Evolutionary conservation across 1,140 invertebrate genomes (phyloP), one percentile per base, ranked within the genome.

Genomic region (Conus ventricosus): DNA sequence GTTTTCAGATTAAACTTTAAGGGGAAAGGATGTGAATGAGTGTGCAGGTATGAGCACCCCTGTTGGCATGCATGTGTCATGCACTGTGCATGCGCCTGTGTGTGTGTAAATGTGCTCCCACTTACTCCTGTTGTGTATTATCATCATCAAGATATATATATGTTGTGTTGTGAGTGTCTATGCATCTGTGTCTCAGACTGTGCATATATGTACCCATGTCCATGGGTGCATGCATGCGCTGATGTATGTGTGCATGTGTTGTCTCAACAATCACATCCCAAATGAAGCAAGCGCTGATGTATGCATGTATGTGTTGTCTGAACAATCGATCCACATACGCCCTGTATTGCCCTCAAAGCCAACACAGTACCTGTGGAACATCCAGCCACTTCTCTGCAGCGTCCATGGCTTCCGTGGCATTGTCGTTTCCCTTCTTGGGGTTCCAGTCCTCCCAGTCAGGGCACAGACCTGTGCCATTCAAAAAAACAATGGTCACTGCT

Each of bases 361-460:
- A 60, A 7, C 13, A 71, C 67, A 71, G 67, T 84, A 97, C 97
- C 96, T 97, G 97, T 87, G 97, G 97, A 88, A 99, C 97, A 94
- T 97, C 97, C 5, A 99, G 96, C 97, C 97, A 98, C 95, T 99
- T 97, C 94, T 99, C 98, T 88, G 98, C 98, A 54, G 98, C 95
- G 90, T 97, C 97, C 98, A 99, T 98, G 10, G 98, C 98, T 95
- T 98, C 98, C 13, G 97, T 97, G 4, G 98, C 98, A 96, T 99
- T 99, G 93, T 97, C 96, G 7, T 98, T 95, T 17, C 97, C 97
- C 95, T 98, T 97, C 90, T 97, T 97, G n/a, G 97, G 97, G 95
- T 97, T 97, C 98, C 98, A 99, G 92, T 97, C 96, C 89, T 96
- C 96, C 98, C 98, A 99, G 93, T 99, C 98, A n/a, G 98, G 97